These are phyloP conservation scores for Cephus rjabovi DNA, from an alignment of 2,888 invertebrate species.

Conservation along the genomic window DNA sequence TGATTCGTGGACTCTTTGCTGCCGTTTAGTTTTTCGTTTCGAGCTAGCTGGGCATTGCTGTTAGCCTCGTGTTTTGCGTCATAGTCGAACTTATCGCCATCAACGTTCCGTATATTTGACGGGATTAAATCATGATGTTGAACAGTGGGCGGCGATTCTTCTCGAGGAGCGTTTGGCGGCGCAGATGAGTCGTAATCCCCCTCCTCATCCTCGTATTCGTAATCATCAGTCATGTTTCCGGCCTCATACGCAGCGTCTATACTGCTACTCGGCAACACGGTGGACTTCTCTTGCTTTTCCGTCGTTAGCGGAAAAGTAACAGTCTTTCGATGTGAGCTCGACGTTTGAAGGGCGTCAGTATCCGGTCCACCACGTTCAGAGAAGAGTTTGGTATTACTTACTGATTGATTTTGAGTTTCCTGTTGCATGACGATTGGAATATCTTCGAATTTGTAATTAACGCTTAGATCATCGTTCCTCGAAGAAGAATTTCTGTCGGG, in stretches of 20 bases:
- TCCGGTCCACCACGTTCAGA: neutral
- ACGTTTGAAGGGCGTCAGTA: neutral
- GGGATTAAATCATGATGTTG: neutral
- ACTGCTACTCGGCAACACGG: neutral
- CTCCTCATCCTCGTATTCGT: conserved; percentile 73
- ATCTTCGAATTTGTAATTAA: neutral
- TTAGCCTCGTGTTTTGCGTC: neutral
- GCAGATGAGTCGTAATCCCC: conserved; percentile 53
- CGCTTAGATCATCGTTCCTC: neutral
- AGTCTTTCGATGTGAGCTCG: neutral
- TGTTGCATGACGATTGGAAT: neutral
- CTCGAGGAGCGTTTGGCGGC: neutral
- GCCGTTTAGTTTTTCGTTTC: conserved; percentile 30
- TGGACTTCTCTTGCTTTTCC: neutral
- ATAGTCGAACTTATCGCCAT: neutral
- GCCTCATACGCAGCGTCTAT: neutral
- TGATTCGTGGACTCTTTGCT: conserved; percentile 66
- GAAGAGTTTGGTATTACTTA: neutral
- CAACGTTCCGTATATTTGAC: neutral
- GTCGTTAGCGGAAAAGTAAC: neutral
- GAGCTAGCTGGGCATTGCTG: neutral
- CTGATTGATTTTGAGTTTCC: neutral
- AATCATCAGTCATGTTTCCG: conserved; percentile 34
- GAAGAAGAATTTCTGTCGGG: neutral
- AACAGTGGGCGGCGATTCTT: neutral